These are phyloP conservation scores for Drosophila subquinaria DNA, from an alignment of 2,888 invertebrate species.

Conservation along the genomic window DNA sequence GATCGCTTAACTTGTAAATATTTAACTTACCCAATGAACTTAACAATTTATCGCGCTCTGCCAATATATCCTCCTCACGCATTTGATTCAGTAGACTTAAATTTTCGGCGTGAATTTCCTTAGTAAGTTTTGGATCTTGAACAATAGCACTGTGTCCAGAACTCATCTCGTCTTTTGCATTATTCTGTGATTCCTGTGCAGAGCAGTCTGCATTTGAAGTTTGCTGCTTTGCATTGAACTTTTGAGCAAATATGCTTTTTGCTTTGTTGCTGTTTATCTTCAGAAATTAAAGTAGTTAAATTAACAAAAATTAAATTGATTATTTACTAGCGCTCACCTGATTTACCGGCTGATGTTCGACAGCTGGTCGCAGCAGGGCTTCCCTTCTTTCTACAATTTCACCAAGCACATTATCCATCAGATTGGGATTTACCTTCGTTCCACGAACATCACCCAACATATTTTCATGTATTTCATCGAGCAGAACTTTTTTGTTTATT, in stretches of 20 bases:
- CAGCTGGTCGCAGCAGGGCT: conserved; percentile 28
- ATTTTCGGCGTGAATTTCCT: conserved; percentile 91
- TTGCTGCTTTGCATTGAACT: conserved; percentile 49
- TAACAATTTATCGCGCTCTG: conserved; percentile 90
- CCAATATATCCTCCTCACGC: conserved; percentile 91
- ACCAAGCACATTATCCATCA: conserved; percentile 85
- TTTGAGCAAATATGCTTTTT: conserved; percentile 85
- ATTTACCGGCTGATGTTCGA: background rate
- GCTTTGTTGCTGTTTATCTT: conserved; percentile 61
- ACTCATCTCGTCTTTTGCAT: background rate
- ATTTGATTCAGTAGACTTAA: conserved; percentile 88
- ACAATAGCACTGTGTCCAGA: conserved; percentile 74
- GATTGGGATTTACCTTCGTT: conserved; percentile 35
- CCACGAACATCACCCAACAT: conserved; percentile 67
- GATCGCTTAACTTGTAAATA: rapidly evolving
- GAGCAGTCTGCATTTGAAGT: background rate
- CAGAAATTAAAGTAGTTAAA: background rate
- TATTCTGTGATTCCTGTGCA: background rate
- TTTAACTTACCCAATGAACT: conserved; percentile 84
- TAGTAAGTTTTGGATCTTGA: conserved; percentile 86
- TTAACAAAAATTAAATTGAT: rapidly evolving
- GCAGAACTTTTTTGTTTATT: conserved; percentile 44
- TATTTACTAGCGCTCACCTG: conserved; percentile 11
- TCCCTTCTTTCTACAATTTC: conserved; percentile 86
- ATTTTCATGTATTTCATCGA: conserved; percentile 77